phyloP scores from a whole-genome alignment of 2,797 vertebrate species.

The Karalla daura region DNA sequence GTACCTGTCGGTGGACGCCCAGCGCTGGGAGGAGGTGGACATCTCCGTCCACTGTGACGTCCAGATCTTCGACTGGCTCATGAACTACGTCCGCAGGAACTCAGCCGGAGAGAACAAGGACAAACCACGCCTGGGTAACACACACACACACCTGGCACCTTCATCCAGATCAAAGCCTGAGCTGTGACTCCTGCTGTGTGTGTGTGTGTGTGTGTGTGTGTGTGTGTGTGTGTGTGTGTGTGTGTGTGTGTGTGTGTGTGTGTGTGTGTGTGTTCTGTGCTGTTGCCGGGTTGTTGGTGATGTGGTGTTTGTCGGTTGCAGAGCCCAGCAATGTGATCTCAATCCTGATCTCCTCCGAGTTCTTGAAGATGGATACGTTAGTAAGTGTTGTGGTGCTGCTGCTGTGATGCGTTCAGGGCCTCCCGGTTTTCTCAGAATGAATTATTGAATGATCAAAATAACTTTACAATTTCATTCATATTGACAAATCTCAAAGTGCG shows the following conservation, averaged over 20 bases:
- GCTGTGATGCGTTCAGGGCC: conserved; percentile 38
- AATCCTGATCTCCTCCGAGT: conserved; percentile 99
- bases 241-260: conserved; percentile 61
- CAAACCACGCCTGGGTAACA: conserved; percentile 90
- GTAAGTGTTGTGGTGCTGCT: conserved; percentile 88
- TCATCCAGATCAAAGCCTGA: conserved; percentile 28
- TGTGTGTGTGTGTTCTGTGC: conserved; percentile 61
- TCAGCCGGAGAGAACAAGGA: conserved; percentile 83
- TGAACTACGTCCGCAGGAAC: conserved; percentile 95
- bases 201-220: conserved; percentile 16
- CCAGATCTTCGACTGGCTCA: conserved; percentile 99
- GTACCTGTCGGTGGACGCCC: conserved; percentile 93
- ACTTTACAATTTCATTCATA: too few species aligned
- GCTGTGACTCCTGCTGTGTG: conserved; percentile 22
- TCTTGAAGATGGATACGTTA: conserved; percentile 99
- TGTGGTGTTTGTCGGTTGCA: conserved; percentile 87
- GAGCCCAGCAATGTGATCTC: conserved; percentile 99
- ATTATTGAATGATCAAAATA: too few species aligned
- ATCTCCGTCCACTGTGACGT: conserved; percentile 98
- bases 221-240: conserved; percentile 48
- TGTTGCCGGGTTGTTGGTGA: conserved; percentile 67
- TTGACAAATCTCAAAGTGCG: too few species aligned
- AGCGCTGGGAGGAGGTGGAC: conserved; percentile 98
- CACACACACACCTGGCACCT: conserved; percentile 4
- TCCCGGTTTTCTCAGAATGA: conserved; percentile 49